phyloP scores from a whole-genome alignment of 2,797 vertebrate genomes.

The Typhlichthys subterraneus region DNA sequence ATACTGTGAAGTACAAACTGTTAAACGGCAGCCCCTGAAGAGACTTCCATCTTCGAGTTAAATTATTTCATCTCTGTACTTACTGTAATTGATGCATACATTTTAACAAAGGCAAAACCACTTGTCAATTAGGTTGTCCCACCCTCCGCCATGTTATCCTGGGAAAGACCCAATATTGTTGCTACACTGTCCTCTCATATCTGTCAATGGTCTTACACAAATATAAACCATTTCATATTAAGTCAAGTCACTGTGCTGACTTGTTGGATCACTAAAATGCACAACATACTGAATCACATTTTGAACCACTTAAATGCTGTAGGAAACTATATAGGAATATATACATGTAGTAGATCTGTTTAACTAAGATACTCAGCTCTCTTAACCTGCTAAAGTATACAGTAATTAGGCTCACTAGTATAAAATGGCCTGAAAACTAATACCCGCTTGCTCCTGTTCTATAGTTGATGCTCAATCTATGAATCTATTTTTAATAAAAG shows the following conservation, averaged over 20 bases:
- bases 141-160: not conserved
- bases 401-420: not conserved
- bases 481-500: not conserved
- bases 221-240: not conserved
- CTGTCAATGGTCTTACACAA: not conserved
- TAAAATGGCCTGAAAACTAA: not conserved
- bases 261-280: not conserved
- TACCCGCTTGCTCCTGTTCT: not conserved
- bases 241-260: not conserved
- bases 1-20: conserved; percentile 49
- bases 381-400: not conserved
- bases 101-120: not conserved
- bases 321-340: not conserved
- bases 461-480: not conserved
- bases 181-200: not conserved
- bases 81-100: not conserved
- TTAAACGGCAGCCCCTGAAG: not conserved
- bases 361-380: not conserved
- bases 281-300: not conserved
- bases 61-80: not conserved
- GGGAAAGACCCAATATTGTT: not conserved
- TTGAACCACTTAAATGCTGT: not conserved
- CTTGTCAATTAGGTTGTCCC: not conserved
- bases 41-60: not conserved
- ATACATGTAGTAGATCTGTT: not conserved